Conservation (phyloP, 2,888 invertebrate genomes). For the Apamea crenata region DNA sequence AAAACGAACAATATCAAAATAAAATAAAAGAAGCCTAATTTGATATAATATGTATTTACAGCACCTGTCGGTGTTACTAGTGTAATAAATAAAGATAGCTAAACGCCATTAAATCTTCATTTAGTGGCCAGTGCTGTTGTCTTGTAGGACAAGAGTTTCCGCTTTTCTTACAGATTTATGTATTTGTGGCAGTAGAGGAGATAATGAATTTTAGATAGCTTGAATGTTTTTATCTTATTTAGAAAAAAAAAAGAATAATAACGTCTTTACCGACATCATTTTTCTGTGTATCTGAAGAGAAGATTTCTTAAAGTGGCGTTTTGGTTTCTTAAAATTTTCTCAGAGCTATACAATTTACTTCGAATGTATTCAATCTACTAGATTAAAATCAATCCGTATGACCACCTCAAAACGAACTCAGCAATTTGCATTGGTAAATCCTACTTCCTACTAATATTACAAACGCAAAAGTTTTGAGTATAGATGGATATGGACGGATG, state of each 20-base stretch:
- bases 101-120: slow-evolving; percentile 69
- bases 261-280: not conserved
- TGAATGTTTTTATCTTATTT: slow-evolving; percentile 5
- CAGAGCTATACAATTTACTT: too few species aligned
- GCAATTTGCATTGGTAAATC: too few species aligned
- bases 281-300: too few species aligned
- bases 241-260: not conserved
- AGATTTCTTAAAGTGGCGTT: too few species aligned
- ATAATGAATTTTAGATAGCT: slow-evolving; percentile 31
- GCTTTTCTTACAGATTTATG: slow-evolving; percentile 64
- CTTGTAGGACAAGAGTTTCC: slow-evolving; percentile 61
- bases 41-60: slow-evolving; percentile 65
- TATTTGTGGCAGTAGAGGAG: slow-evolving; percentile 34
- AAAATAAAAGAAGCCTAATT: slow-evolving; percentile 49
- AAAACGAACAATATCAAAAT: slow-evolving; percentile 35
- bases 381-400: too few species aligned
- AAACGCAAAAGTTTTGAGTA: too few species aligned
- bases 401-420: too few species aligned
- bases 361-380: too few species aligned
- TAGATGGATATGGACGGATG: too few species aligned
- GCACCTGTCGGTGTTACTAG: slow-evolving; percentile 53
- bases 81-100: slow-evolving; percentile 67
- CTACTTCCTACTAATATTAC: too few species aligned
- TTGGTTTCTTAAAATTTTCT: too few species aligned
- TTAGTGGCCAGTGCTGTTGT: slow-evolving; percentile 55